Evolutionary conservation across 1,140 invertebrate genomes (phyloP).

Genomic region (Anastatus disparis): DNA sequence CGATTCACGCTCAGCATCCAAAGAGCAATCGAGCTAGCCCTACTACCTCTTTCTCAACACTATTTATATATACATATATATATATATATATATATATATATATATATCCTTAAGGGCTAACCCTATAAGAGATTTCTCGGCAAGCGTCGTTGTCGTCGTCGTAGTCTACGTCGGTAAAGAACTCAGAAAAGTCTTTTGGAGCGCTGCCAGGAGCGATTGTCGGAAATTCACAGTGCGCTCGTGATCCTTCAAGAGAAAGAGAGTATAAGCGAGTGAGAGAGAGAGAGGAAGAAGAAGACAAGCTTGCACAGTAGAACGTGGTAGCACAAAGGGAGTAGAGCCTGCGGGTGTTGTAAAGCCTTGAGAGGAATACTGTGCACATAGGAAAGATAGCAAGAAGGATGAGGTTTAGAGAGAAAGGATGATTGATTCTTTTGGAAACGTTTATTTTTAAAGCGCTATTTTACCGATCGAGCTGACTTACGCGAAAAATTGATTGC

Average conservation of each 20-base stretch:
- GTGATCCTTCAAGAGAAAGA: not conserved
- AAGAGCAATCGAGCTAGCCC: conserved; percentile 13
- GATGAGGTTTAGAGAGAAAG: not conserved
- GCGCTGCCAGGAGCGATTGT: conserved; percentile 50
- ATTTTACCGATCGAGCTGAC: conserved; percentile 14
- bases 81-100: not conserved
- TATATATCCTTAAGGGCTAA: not conserved
- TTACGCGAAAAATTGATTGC: conserved; percentile 16
- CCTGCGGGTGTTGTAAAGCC: not conserved
- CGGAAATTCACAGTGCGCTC: conserved; percentile 45
- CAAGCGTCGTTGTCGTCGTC: not conserved
- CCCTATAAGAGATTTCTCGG: not conserved
- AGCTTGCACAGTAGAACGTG: not conserved
- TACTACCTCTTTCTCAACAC: not conserved
- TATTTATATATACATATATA: not conserved
- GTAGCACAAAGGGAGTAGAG: not conserved
- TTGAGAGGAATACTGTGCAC: not conserved
- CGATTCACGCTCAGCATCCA: not conserved
- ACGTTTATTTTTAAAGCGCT: conserved; percentile 11
- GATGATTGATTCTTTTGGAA: not conserved
- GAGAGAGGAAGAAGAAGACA: too few relatives aligned
- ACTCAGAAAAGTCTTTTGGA: conserved; percentile 49
- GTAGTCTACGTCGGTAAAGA: not conserved
- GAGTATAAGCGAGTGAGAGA: not conserved
- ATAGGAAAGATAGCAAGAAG: not conserved